Base-by-base conservation (phyloP, 92 coral and sea anemone genomes). In the Montipora capitata region DNA sequence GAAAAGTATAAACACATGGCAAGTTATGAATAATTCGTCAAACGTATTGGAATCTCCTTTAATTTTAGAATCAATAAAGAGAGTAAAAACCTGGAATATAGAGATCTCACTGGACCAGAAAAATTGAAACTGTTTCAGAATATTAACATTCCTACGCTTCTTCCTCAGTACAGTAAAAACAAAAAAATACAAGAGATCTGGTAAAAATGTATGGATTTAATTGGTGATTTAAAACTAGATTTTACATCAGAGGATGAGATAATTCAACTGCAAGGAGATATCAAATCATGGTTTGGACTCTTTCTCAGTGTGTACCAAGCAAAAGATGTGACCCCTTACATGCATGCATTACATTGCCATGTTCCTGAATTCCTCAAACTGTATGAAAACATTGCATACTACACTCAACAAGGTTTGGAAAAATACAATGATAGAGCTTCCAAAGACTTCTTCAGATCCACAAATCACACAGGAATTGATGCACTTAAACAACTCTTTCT, bases 1-100 rank as follows among this genome's bases (percentile, higher is more conserved):
- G 61, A 79, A 17, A 81, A 74, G 20, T 87, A 62, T 54, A 83
- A 88, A 78, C 94, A 93, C 76, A 90, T 93, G 96, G 94, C 94
- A 59, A 76, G 82, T 39, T 90, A 93, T 85, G 92, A 90, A 40
- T 73, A 61, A 27, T 93, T 90, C 56, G 62, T 91, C 49, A 82
- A 87, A 63, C 72, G 80, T 56, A 68, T 91, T 57, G 92, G 92
- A 40, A 94, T 91, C 51, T 42, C 88, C 43, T 94, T 91, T 81
- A 65, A 80, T 11, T 94, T 90, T 77, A 79, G 81, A 40, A 72
- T 94, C 38, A 85, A 80, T 42, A 94, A 88, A 83, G 91, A 94
- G 11, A 84, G 85, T 17, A 94, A 92, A 76, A 90, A 88, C 58
- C 63, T 91, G 82, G 91, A 94, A 0, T 27, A 27, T 27, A 27